Base-by-base conservation (phyloP, 1,140 invertebrate species). In the Bradynema listronoti region DNA sequence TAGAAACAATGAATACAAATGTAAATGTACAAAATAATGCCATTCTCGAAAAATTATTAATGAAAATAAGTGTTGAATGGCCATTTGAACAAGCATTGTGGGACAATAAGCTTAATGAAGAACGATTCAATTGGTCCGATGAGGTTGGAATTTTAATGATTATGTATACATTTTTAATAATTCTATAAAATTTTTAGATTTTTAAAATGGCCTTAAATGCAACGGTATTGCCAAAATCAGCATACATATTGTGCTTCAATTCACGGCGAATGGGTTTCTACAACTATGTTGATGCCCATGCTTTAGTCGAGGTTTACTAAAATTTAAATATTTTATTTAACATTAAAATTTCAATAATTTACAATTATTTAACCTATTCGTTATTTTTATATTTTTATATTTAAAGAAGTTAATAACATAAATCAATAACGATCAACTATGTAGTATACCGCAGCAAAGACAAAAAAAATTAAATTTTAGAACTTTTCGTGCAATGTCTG, bases 211-310 rank as follows among this genome's bases (percentile, higher is more conserved):
- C 27, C 14, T 9, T 7, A 53, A 24, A 30, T 39, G 29, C 9
- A 34, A 22, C 27, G 41, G 22, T 63, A 22, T 11, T 66, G 14
- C 25, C 19, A 25, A 16, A 11, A 56, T n/a, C 24, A 14, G 11
- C 39, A 34, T 52, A 63, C 4, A 33, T 72, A 2, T 41, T 73
- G 19, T 29, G 36, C 32, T 72, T 66, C 46, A 67, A 47, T 30
- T 61, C 69, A 1, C 63, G 73, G 16, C 41, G 30, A 1, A 32
- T 59, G 25, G 52, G 53, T 22, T 55, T 58, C 22, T 58, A 63
- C 42, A 34, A 68, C 4, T 50, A 62, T 54, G 58, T 76, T 46
- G 65, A 76, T 58, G 57, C 71, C 33, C 66, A 76, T 51, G 7
- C 47, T 7, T 51, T 76, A 9, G 63, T 70, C 19, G 54, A 72